phyloP scores from a whole-genome alignment of 2,888 invertebrate genomes.

The Ormia ochracea region DNA sequence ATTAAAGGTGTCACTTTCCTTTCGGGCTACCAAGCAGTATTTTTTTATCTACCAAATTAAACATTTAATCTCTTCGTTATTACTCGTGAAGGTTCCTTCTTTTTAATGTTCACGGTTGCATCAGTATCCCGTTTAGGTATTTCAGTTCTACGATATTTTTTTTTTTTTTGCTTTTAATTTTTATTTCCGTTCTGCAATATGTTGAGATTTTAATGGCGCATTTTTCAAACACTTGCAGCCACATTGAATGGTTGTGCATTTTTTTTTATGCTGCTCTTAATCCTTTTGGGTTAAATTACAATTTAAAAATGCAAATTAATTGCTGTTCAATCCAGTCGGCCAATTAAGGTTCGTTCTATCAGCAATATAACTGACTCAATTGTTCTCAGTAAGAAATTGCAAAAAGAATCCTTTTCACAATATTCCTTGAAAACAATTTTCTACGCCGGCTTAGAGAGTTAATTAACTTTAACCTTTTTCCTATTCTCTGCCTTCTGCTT shows the following conservation, averaged over 20 bases:
- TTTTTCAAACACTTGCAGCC: background rate
- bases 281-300: constrained; percentile 66
- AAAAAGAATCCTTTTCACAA: constrained; percentile 5
- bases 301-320: constrained; percentile 76
- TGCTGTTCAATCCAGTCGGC: constrained; percentile 64
- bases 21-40: background rate
- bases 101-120: constrained; percentile 3
- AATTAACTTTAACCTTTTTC: constrained; percentile 55
- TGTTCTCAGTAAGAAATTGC: constrained; percentile 60
- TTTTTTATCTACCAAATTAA: constrained; percentile 39
- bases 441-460: constrained; percentile 26
- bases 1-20: constrained; percentile 55
- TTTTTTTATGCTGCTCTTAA: constrained; percentile 12
- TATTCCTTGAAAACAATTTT: constrained; percentile 14
- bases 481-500: background rate
- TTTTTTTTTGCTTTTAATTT: constrained; percentile 28
- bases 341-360: constrained; percentile 47
- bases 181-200: constrained; percentile 52
- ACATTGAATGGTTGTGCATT: constrained; percentile 33
- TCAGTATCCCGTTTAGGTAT: constrained; percentile 54
- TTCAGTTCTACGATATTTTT: background rate
- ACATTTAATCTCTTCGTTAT: constrained; percentile 56
- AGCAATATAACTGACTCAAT: constrained; percentile 42
- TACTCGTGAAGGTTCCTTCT: constrained; percentile 23
- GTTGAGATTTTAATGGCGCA: constrained; percentile 51